Conservation (phyloP, 2,797 vertebrate species). For the Oreochromis grahami region DNA sequence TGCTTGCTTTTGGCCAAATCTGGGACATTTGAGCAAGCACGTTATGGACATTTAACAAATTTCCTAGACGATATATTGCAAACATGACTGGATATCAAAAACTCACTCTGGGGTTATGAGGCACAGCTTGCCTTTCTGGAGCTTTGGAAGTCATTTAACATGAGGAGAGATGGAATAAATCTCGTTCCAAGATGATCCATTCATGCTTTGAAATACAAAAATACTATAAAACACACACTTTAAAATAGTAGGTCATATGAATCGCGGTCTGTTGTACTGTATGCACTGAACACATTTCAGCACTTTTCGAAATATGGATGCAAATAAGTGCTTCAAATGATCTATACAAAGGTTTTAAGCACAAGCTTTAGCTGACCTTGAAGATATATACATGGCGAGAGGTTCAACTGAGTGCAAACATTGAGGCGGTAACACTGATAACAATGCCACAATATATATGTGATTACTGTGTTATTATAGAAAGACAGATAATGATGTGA, state of each 20-base stretch:
- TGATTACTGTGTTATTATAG: background rate
- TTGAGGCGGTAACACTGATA: background rate
- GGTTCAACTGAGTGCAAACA: background rate
- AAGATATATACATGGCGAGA: background rate
- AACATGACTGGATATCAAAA: constrained; percentile 57
- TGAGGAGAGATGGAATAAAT: constrained; percentile 38
- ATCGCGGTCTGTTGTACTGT: background rate
- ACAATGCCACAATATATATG: background rate
- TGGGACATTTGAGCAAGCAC: constrained; percentile 63
- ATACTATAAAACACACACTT: background rate
- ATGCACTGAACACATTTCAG: background rate
- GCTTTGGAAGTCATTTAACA: constrained; percentile 36
- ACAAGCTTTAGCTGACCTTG: background rate
- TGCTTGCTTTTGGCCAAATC: constrained; percentile 70
- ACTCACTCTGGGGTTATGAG: constrained; percentile 57
- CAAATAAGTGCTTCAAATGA: background rate
- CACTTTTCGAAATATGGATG: background rate
- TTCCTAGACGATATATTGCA: constrained; percentile 62
- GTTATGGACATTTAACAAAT: constrained; percentile 74
- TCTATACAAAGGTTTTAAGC: background rate
- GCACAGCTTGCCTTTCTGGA: constrained; percentile 19
- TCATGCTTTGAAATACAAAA: constrained; percentile 39
- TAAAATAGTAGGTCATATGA: background rate
- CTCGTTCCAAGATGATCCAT: constrained; percentile 26
- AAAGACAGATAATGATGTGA: background rate